Conservation (phyloP, 2,113 vertebrate species). For the Podocnemis expansa region DNA sequence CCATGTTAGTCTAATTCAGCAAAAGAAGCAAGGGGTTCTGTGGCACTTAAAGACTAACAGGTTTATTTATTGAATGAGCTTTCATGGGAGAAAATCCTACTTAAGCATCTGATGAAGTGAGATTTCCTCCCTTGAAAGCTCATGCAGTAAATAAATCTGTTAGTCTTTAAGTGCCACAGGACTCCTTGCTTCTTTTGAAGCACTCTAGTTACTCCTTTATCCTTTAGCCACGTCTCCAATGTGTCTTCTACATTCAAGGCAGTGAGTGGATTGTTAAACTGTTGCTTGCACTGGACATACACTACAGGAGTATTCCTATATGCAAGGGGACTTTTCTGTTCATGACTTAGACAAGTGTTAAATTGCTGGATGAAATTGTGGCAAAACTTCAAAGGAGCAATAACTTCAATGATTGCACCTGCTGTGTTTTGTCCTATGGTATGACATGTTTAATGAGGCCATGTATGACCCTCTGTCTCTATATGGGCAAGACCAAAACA, state of each 20-base stretch:
- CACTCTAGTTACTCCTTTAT: background rate
- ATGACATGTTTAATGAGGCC: background rate
- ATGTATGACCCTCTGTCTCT: background rate
- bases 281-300: background rate
- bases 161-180: too few relatives aligned
- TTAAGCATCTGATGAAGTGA: too few relatives aligned
- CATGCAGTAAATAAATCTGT: too few relatives aligned
- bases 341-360: background rate
- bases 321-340: background rate
- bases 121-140: too few relatives aligned
- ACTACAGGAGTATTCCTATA: background rate
- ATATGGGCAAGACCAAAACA: background rate
- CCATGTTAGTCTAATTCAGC: too few relatives aligned
- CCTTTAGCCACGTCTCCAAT: background rate
- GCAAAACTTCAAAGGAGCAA: background rate
- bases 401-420: background rate
- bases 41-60: too few relatives aligned
- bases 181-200: too few relatives aligned
- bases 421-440: background rate
- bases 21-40: too few relatives aligned
- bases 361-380: background rate
- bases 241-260: background rate
- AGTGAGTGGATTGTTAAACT: background rate
- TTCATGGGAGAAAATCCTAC: too few relatives aligned
- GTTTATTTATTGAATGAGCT: too few relatives aligned